Percentiles rank a stretch among this genome's conserved stretches.
Evolutionary conservation across 2,797 vertebrate species (phyloP).

Genomic region (Liparis tanakae): DNA sequence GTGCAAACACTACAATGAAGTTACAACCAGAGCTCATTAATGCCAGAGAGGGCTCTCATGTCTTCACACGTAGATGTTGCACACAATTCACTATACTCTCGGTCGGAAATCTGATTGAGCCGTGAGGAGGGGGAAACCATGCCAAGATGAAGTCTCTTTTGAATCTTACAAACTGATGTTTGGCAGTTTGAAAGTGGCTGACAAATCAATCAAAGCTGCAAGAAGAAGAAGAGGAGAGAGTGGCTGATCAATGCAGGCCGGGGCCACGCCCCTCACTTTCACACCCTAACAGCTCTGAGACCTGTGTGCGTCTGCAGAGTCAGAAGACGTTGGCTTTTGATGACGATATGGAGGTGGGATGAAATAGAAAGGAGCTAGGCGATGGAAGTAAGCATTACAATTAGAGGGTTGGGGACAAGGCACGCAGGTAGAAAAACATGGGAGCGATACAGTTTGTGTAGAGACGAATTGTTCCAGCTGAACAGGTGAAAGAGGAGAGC

Average conservation of each 20-base stretch:
- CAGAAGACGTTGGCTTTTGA: conserved; percentile 21
- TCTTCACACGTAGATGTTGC: conserved; percentile 8
- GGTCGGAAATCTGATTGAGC: conserved; percentile 49
- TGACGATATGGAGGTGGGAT: conserved; percentile 21
- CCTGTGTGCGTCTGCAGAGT: conserved; percentile 18
- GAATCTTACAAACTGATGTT: conserved; percentile 51
- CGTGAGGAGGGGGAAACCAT: conserved; percentile 18
- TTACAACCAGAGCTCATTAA: conserved; percentile 47
- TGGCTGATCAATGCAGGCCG: conserved; percentile 49
- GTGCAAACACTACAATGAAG: conserved; percentile 21
- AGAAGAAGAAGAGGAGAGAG: conserved; percentile 21
- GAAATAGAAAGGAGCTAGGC: background rate
- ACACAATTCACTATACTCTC: conserved; percentile 25
- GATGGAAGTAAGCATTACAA: conserved; percentile 17
- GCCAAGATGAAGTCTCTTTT: conserved; percentile 28
- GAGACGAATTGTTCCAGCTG: conserved; percentile 11
- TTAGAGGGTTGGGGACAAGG: background rate
- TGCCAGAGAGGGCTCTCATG: conserved; percentile 37
- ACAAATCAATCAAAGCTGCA: conserved; percentile 40
- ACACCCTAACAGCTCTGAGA: conserved; percentile 13
- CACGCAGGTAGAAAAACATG: background rate
- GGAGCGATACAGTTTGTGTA: background rate
- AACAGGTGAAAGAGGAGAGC: conserved; percentile 34
- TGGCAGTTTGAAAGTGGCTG: conserved; percentile 49
- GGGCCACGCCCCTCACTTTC: conserved; percentile 25